Percentiles rank a stretch among this genome's conserved stretches.
Conservation (phyloP, 1,140 invertebrate genomes). For the Cecropterus lyciades region DNA sequence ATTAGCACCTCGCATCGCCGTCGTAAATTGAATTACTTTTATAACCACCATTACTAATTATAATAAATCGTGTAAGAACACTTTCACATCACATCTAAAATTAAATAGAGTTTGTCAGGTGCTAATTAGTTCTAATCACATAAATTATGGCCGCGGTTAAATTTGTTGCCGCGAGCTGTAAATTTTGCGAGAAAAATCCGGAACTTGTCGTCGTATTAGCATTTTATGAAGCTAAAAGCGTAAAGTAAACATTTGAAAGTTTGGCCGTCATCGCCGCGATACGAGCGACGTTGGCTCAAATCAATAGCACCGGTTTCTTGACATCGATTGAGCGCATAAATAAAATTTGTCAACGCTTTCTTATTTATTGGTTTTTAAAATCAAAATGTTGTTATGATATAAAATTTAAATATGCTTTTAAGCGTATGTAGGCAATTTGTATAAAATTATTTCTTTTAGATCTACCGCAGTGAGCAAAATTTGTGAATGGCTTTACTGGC, state of each 20-base stretch:
- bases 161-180: slow-evolving; percentile 53
- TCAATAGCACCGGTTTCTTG: slow-evolving; percentile 46
- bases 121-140: slow-evolving; percentile 70
- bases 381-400: slow-evolving; percentile 33
- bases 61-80: slow-evolving; percentile 42
- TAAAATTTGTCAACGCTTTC: slow-evolving; percentile 45
- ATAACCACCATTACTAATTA: slow-evolving; percentile 42
- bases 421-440: slow-evolving; percentile 33
- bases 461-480: slow-evolving; percentile 13
- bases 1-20: slow-evolving; percentile 59
- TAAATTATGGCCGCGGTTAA: slow-evolving; percentile 50
- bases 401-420: slow-evolving; percentile 21
- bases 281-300: slow-evolving; percentile 25
- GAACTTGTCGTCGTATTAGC: slow-evolving; percentile 62
- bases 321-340: slow-evolving; percentile 39
- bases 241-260: slow-evolving; percentile 63
- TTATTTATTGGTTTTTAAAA: slow-evolving; percentile 47
- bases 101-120: slow-evolving; percentile 64
- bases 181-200: slow-evolving; percentile 69
- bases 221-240: slow-evolving; percentile 69
- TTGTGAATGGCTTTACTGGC: background rate
- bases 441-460: slow-evolving; percentile 21
- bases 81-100: slow-evolving; percentile 49
- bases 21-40: slow-evolving; percentile 42
- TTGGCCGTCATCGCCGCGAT: slow-evolving; percentile 42